A percentile compares a stretch with the other conserved stretches of the same genome.
Conservation (phyloP, 2,113 vertebrate genomes). For the Neotragus pygmaeus region DNA sequence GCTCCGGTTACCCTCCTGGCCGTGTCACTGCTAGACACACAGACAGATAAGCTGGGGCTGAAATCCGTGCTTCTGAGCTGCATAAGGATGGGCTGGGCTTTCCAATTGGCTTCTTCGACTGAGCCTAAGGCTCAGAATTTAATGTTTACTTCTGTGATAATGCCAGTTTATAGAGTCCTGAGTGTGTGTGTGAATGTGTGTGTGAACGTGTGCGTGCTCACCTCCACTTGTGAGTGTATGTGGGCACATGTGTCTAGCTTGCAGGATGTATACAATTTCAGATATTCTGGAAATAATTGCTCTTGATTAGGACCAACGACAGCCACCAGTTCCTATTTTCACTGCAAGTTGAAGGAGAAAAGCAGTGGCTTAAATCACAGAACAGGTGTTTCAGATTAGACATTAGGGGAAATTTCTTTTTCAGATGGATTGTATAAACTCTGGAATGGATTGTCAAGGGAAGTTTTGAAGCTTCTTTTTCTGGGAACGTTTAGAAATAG, state of each 20-base stretch:
- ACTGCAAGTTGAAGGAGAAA: neutral
- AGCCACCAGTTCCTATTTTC: neutral
- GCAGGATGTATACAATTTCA: neutral
- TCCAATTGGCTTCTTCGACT: neutral
- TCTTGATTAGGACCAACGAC: slow-evolving; percentile 13
- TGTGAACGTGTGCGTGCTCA: fast-evolving
- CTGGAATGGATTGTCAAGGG: slow-evolving; percentile 4
- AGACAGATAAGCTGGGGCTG: neutral
- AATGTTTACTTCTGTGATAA: neutral
- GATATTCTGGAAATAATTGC: slow-evolving; percentile 16
- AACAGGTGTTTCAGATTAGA: slow-evolving; percentile 4
- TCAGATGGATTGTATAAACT: slow-evolving; percentile 34
- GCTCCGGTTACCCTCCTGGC: neutral
- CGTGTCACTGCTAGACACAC: neutral
- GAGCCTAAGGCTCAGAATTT: neutral
- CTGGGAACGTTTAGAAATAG: slow-evolving; percentile 40
- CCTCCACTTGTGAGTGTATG: neutral
- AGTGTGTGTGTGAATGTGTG: neutral
- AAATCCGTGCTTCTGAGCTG: neutral
- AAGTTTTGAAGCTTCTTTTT: slow-evolving; percentile 5
- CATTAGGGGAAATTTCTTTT: neutral
- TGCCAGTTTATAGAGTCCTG: neutral
- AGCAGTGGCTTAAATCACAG: neutral
- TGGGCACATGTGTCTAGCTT: neutral
- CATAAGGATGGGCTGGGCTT: neutral